Evolutionary conservation across 2,113 vertebrate species (phyloP).

Genomic region (Tiliqua scincoides): DNA sequence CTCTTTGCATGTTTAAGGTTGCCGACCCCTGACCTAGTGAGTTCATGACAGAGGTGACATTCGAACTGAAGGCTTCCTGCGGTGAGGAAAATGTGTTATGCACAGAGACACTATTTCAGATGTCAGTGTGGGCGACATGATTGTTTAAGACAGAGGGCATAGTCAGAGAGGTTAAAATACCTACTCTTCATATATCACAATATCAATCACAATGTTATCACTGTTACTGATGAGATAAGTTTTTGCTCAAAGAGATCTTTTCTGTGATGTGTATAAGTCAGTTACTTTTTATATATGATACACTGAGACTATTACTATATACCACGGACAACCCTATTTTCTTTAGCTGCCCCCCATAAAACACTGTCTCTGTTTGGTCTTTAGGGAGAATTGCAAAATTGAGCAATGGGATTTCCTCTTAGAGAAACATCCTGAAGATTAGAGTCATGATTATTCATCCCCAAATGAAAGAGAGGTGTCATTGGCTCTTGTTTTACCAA

Average conservation of each 20-base stretch:
- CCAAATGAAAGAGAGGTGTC: neutral
- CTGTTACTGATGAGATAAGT: neutral
- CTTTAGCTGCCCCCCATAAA: neutral
- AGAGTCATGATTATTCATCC: neutral
- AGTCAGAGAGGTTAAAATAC: too few species aligned
- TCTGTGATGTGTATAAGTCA: neutral
- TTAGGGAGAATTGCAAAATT: neutral
- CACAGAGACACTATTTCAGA: neutral
- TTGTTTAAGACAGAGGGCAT: too few species aligned
- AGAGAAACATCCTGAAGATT: neutral
- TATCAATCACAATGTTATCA: too few species aligned
- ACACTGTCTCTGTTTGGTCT: neutral
- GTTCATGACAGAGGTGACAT: neutral
- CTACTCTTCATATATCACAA: too few species aligned
- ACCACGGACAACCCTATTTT: neutral
- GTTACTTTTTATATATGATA: neutral
- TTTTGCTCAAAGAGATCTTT: neutral
- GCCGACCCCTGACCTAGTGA: too few species aligned
- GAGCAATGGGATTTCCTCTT: neutral
- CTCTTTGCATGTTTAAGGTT: too few species aligned
- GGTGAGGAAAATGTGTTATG: neutral
- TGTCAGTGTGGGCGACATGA: too few species aligned
- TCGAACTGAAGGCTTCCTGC: neutral
- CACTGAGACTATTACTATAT: neutral
- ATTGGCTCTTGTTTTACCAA: neutral